Conservation (phyloP, 2,888 invertebrate genomes). For the Catocala nupta region DNA sequence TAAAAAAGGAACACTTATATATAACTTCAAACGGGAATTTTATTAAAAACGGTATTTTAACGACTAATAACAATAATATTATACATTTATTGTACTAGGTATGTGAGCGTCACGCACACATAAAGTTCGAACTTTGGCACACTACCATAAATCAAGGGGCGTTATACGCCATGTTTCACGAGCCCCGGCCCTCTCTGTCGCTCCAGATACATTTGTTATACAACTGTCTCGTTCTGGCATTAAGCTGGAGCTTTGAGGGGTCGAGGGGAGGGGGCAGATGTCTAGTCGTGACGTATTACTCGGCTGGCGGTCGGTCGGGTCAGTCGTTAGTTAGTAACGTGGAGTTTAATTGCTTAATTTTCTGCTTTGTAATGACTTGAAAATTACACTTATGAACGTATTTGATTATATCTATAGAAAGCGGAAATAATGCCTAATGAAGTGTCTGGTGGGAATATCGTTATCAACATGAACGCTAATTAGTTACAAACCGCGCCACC, state of each 20-base stretch:
- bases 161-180: slow-evolving; percentile 88
- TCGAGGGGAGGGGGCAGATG: slow-evolving; percentile 79
- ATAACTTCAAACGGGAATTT: slow-evolving; percentile 16
- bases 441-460: slow-evolving; percentile 76
- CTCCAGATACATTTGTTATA: slow-evolving; percentile 69
- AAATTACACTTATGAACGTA: slow-evolving; percentile 16
- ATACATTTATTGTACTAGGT: slow-evolving; percentile 51
- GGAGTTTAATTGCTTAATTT: slow-evolving; percentile 58
- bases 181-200: slow-evolving; percentile 76
- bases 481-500: slow-evolving; percentile 75
- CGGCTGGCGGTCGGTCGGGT: slow-evolving; percentile 78
- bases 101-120: slow-evolving; percentile 76
- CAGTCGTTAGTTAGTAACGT: slow-evolving; percentile 65
- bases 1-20: slow-evolving; percentile 27
- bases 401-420: slow-evolving; percentile 32
- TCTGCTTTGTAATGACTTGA: slow-evolving; percentile 47
- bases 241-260: slow-evolving; percentile 75
- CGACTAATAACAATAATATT: slow-evolving; percentile 45
- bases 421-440: slow-evolving; percentile 69
- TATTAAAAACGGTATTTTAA: slow-evolving; percentile 36
- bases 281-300: slow-evolving; percentile 87
- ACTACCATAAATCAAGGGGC: slow-evolving; percentile 87
- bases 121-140: slow-evolving; percentile 85
- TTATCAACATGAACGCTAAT: slow-evolving; percentile 80
- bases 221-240: slow-evolving; percentile 74